Conservation (phyloP, 2,888 invertebrate genomes). For the Scaeva pyrastri region DNA sequence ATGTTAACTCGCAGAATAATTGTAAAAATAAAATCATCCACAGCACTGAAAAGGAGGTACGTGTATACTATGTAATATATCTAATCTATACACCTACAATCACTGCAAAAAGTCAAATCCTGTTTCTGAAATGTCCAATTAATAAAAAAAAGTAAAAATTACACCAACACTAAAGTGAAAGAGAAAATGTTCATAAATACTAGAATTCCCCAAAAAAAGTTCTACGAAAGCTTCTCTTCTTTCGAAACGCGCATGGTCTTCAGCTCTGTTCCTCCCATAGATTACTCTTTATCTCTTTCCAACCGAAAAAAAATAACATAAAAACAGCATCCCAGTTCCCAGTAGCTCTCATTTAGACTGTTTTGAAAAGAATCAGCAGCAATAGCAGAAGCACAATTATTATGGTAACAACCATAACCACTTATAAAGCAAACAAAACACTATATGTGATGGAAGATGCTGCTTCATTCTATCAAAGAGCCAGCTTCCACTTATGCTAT, state of each 20-base stretch:
- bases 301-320: background rate
- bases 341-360: constrained; percentile 21
- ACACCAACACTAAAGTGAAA: constrained; percentile 25
- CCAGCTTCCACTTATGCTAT: constrained; percentile 61
- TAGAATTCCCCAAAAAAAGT: constrained; percentile 21
- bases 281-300: constrained; percentile 39
- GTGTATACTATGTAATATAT: constrained; percentile 6
- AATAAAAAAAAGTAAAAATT: background rate
- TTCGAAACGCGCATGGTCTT: constrained; percentile 56
- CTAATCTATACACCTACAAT: constrained; percentile 22
- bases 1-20: constrained; percentile 8
- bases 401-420: constrained; percentile 67
- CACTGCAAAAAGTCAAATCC: constrained; percentile 25
- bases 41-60: constrained; percentile 8
- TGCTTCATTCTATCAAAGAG: constrained; percentile 59
- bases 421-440: constrained; percentile 65
- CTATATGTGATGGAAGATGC: constrained; percentile 57
- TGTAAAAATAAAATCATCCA: constrained; percentile 34
- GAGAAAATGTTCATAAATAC: constrained; percentile 37
- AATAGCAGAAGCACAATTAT: constrained; percentile 58
- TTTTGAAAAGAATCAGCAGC: constrained; percentile 34
- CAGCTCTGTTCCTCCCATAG: constrained; percentile 10
- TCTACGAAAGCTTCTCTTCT: constrained; percentile 44
- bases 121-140: constrained; percentile 39
- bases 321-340: constrained; percentile 35